phyloP scores from a whole-genome alignment of 2,888 invertebrate species.

The Invenusta paracnida region DNA sequence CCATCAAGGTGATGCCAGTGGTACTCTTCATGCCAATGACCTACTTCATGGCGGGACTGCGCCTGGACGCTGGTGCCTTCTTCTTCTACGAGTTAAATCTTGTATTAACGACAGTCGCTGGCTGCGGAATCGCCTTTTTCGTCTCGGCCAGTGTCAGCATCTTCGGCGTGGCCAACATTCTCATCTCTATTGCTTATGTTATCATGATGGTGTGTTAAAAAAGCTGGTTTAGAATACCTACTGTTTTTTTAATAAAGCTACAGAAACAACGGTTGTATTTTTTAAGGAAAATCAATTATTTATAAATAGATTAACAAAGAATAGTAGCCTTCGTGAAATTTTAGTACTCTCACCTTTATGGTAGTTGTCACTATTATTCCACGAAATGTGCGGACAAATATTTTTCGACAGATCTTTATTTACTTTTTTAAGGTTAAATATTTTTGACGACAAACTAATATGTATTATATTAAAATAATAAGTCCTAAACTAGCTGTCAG shows the following conservation, averaged over 20 bases:
- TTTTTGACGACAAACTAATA: no score
- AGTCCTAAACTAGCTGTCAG: no score
- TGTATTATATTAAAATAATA: no score
- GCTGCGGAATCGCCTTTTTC: conserved; percentile 55
- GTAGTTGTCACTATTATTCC: no score
- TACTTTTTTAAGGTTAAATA: no score
- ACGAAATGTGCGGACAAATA: no score
- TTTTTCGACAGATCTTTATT: no score
- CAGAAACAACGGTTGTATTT: background rate
- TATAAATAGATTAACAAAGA: background rate
- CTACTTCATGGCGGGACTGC: conserved; percentile 43
- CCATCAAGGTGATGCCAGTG: conserved; percentile 41
- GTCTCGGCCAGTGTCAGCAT: conserved; percentile 54
- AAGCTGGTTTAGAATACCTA: background rate
- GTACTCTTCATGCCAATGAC: conserved; percentile 44
- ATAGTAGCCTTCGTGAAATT: background rate
- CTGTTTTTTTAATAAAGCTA: background rate
- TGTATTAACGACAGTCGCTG: conserved; percentile 55
- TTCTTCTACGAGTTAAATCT: conserved; percentile 54
- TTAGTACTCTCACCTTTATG: background rate
- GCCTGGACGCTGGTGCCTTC: conserved; percentile 51
- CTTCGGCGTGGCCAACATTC: conserved; percentile 56
- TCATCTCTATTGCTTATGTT: conserved; percentile 55
- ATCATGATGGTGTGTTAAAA: conserved; percentile 58
- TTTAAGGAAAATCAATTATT: background rate